phyloP scores from a whole-genome alignment of 2,797 vertebrate genomes.

The Octomys mimax region DNA sequence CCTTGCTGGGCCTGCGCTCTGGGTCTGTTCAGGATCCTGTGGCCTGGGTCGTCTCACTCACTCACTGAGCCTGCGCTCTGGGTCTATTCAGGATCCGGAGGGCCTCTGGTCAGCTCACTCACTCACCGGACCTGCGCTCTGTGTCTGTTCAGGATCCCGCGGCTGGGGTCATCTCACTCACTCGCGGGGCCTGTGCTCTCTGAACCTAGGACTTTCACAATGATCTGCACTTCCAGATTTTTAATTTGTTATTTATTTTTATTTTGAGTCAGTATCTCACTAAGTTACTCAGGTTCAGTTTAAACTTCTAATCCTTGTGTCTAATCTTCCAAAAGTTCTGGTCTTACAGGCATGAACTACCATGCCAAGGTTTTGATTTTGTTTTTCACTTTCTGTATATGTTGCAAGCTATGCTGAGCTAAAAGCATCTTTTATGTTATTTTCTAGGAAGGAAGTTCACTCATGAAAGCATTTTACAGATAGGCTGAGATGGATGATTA shows the following conservation, averaged over 20 bases:
- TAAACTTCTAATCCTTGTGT: not conserved
- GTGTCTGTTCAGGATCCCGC: too few species aligned
- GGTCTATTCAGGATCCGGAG: too few species aligned
- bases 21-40: too few species aligned
- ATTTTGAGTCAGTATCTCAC: not conserved
- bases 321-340: not conserved
- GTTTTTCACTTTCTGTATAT: conserved; percentile 31
- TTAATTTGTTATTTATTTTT: not conserved
- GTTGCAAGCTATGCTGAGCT: not conserved
- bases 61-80: too few species aligned
- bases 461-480: conserved; percentile 32
- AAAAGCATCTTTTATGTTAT: conserved; percentile 40
- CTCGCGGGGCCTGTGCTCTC: too few species aligned
- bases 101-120: too few species aligned
- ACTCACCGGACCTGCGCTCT: too few species aligned
- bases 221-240: not conserved
- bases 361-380: not conserved
- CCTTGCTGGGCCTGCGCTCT: too few species aligned
- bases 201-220: not conserved
- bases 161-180: too few species aligned
- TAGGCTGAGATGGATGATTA: conserved; percentile 61
- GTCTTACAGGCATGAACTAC: not conserved
- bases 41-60: too few species aligned
- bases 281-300: not conserved
- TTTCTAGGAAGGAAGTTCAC: conserved; percentile 58